Evolutionary conservation across 1,140 invertebrate genomes (phyloP), one percentile per base, ranked within the genome.

Genomic region (Leptoteleia sp.): DNA sequence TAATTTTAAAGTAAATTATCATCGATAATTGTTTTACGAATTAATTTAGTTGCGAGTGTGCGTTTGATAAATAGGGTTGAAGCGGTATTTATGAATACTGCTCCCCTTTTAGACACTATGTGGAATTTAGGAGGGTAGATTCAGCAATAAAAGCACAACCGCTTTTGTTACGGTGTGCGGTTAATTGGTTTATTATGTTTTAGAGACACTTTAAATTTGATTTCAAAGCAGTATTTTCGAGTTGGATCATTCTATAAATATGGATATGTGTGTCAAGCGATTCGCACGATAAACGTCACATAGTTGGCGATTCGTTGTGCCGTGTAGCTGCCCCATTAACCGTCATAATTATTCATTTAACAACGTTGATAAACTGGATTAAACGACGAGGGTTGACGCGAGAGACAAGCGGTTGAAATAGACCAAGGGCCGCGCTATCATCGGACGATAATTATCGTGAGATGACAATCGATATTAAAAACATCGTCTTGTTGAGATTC

Each of bases 161-260:
- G 43, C 71, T 75, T 75, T 75, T 67, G 61, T 75, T 75, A 59
- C 57, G 61, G 22, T 50, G 54, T 29, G 45, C 61, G 61, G 61
- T 37, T 75, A 75, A 75, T 75, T 75, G 45, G 52, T 75, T 75
- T 75, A 75, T 75, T 75, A 75, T 75, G 71, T 75, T 75, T 67
- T 52, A 52, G 61, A 75, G 61, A 52, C 61, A 67, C 54, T 75
- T 75, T 75, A 75, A 67, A 75, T 65, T 75, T 75, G 52, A 75
- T 75, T 75, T 65, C 38, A 65, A 59, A 59, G 48, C 52, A 42
- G 27, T 67, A 61, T 67, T 75, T 75, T 67, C 45, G 52, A 59
- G 52, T 59, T 16, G 52, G 16, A 42, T 67, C 33, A 75, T 75
- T 75, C 29, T 52, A 59, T 59, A 75, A 75, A 59, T 67, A 75